Percentiles rank a stretch among this genome's conserved stretches.
phyloP scores from a whole-genome alignment of 1,140 invertebrate species.

The Tribolium madens region DNA sequence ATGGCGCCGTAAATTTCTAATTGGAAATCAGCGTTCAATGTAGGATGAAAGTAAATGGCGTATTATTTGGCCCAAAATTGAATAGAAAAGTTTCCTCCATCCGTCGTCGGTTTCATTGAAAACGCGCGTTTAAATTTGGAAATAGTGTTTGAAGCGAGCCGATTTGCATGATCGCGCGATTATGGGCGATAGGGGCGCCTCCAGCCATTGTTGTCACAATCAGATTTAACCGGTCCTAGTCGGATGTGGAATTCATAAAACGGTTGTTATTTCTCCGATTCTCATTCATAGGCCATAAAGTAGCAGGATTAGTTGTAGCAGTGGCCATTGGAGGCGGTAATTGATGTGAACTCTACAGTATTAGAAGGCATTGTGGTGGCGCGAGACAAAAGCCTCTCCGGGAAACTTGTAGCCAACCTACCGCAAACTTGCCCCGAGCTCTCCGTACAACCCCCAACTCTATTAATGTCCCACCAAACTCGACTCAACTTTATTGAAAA shows the following conservation, averaged over 20 bases:
- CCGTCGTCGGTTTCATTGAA: conserved; percentile 9
- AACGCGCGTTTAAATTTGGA: conserved; percentile 21
- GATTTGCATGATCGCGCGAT: conserved; percentile 35
- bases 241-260: conserved; percentile 36
- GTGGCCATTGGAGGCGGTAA: conserved; percentile 37
- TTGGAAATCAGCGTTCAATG: not conserved
- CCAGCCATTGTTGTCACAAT: conserved; percentile 25
- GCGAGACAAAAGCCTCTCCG: conserved; percentile 31
- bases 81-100: not conserved
- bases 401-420: conserved; percentile 38
- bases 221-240: conserved; percentile 15
- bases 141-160: not conserved
- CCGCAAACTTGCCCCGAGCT: conserved; percentile 31
- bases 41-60: not conserved
- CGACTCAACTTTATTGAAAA: conserved; percentile 39
- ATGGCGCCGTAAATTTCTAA: not conserved
- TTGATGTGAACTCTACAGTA: conserved; percentile 38
- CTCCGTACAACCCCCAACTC: conserved; percentile 31
- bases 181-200: conserved; percentile 20
- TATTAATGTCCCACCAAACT: conserved; percentile 38
- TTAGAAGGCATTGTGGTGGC: conserved; percentile 36
- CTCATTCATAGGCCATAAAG: conserved; percentile 29
- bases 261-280: conserved; percentile 37
- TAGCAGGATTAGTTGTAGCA: conserved; percentile 39
- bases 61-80: not conserved